Base-by-base conservation (phyloP, 2,797 vertebrate species). In the Karalla daura region DNA sequence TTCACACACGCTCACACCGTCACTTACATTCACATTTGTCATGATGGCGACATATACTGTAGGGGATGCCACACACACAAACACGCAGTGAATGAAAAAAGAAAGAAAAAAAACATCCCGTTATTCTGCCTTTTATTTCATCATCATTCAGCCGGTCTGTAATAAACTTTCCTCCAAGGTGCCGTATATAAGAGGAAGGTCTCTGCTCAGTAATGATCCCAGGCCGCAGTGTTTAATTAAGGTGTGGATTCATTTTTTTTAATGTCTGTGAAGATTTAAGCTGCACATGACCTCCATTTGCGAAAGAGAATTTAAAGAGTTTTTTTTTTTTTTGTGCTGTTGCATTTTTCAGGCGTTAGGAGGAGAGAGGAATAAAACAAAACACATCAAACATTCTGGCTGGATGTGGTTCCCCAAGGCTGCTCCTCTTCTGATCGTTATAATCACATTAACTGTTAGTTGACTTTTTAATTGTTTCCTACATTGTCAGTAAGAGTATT, bases 1-100 rank as follows among this genome's bases (percentile, higher is more conserved):
- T 55, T 68, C 30, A 51, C 63, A 60, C 61, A 55, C 72, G 51
- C 49, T 63, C 33, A 54, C n/a, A 27, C 40, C 37, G 12, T 52
- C 47, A 25, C 72, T 40, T 49, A 33, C 18, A 58, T 39, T 51
- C 56, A 63, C 69, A 62, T 79, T 70, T 49, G 50, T 80, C 63
- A 74, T n/a, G n/a, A n/a, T n/a, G n/a, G n/a, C n/a, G n/a, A n/a
- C n/a, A n/a, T n/a, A n/a, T n/a, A n/a, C n/a, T n/a, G n/a, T n/a
- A n/a, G n/a, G n/a, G 20, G 53, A 30, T 3, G 18, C 11, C 35
- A 3, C 11, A 4, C 60, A 50, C 61, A 18, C 12, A 17, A 7
- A 45, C 7, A 27, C 10, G 5, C 35, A 32, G 18, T 15, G 28
- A 27, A n/a, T n/a, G n/a, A n/a, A n/a, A n/a, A n/a, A n/a, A n/a